Base-by-base conservation (phyloP, 2,113 vertebrate species). In the Collichthys lucidus region DNA sequence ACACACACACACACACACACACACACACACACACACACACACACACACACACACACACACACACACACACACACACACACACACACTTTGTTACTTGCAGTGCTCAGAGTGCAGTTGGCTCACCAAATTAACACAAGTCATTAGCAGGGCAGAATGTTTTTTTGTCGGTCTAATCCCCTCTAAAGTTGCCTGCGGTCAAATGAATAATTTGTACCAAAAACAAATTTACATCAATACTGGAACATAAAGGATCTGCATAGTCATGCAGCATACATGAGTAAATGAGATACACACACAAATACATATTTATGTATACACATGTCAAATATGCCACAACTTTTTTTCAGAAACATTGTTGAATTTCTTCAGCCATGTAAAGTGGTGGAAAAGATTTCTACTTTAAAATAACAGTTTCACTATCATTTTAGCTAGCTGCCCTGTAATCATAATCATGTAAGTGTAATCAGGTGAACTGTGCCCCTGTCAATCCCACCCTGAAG, bases 91-190 rank as follows among this genome's bases (percentile, higher is more conserved):
- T 31, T 46, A 72, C 56, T 66, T 68, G 68, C 44, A 52, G 35
- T 46, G 49, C 31, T 62, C 73, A 22, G 35, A 71, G 77, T 44
- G 8, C 24, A 52, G 50, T n/a, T 74, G 22, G 63, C 17, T 56
- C 50, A 72, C 60, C 57, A 59, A 72, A 52, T 81, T 80, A 60
- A 49, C 69, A 53, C 44, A 29, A 74, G 40, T 87, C 67, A 84
- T 82, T 74, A 76, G 79, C 15, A 19, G 72, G 40, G 20, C 57
- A 50, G 66, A 70, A 59, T 63, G 20, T 46, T 65, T 63, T 62
- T 65, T 52, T 35, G 52, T 80, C 53, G 50, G 29, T 74, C 71
- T 74, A 31, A 74, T 68, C 35, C 55, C 61, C 69, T 68, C 63
- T 61, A 46, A 74, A 74, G 62, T 19, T 22, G 55, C 62, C 70